phyloP scores from a whole-genome alignment of 2,113 vertebrate genomes.

The Sylvietta virens region DNA sequence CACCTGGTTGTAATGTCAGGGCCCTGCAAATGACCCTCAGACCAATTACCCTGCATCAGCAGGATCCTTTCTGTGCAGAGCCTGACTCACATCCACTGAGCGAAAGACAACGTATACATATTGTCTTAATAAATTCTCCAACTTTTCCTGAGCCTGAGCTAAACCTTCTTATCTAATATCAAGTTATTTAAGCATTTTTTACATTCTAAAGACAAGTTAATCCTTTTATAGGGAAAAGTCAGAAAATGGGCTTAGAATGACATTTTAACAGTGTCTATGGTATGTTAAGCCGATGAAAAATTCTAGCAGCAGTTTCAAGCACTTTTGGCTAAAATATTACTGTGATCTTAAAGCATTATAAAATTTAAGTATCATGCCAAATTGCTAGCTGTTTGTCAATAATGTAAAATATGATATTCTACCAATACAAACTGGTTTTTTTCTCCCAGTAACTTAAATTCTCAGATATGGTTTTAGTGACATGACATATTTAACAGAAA shows the following conservation, averaged over 20 bases:
- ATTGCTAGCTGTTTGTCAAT: not conserved
- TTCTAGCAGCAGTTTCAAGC: constrained; percentile 27
- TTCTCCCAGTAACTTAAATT: not conserved
- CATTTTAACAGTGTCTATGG: constrained; percentile 46
- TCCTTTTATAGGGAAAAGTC: constrained; percentile 42
- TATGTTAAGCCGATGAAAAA: constrained; percentile 47
- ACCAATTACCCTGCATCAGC: not conserved
- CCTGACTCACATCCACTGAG: not conserved
- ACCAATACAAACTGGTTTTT: not conserved
- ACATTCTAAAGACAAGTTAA: constrained; percentile 58
- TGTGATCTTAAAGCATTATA: not conserved
- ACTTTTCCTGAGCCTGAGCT: constrained; percentile 11
- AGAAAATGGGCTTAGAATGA: constrained; percentile 60
- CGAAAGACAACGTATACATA: not conserved
- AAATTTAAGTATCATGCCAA: not conserved
- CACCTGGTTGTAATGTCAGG: not conserved
- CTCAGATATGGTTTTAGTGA: not conserved
- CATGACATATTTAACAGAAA: not conserved
- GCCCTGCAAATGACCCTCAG: not conserved
- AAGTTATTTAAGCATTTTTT: constrained; percentile 58
- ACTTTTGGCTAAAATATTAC: not conserved
- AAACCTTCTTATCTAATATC: constrained; percentile 57
- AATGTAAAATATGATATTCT: not conserved
- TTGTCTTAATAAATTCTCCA: constrained; percentile 35
- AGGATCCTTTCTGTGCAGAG: not conserved